Base-by-base conservation (phyloP, 2,888 invertebrate species). In the Amiota mariae region DNA sequence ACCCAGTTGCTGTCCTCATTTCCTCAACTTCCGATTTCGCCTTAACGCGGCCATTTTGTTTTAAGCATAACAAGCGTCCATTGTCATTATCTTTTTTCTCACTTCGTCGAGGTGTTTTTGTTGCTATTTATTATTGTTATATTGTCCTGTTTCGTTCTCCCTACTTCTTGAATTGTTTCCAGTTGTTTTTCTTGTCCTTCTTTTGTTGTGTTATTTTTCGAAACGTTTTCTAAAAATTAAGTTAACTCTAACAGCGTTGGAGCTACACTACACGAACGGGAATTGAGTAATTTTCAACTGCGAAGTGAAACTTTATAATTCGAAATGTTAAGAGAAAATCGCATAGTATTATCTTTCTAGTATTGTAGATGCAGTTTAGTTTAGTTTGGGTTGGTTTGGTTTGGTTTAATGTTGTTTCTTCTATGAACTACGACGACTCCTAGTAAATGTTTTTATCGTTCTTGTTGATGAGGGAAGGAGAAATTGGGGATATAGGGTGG, bases 261-360 rank as follows among this genome's bases (percentile, higher is more conserved):
- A 74, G 36, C 36, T 36, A 6, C 36, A 36, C 36, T 36, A 36
- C 36, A 36, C 36, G 36, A 82, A 82, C 81, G 83, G 84, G 85
- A 83, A 83, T 83, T 83, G 83, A 83, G 83, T 83, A 83, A 83
- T 83, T 83, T 85, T 85, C 82, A 85, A 82, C 84, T 81, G 85
- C 81, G 80, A 82, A 85, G 85, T 83, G 81, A 82, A 85, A 82
- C 84, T 82, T 82, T 85, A 82, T 82, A 85, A 85, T 83, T 83
- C 80, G 63, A 47, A 54, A 36, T n/a, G 54, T 13, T 8, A 24
- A 51, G 51, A 51, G 67, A 11, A 67, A 18, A 18, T 51, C 36
- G 51, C 49, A 51, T 12, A 47, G 24, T 2, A 67, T 20, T 59
- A 13, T 20, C 8, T 9, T 59, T 59, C 15, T 12, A 20, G 59